Base-by-base conservation (phyloP, 2,113 vertebrate species). In the Mellivora capensis region DNA sequence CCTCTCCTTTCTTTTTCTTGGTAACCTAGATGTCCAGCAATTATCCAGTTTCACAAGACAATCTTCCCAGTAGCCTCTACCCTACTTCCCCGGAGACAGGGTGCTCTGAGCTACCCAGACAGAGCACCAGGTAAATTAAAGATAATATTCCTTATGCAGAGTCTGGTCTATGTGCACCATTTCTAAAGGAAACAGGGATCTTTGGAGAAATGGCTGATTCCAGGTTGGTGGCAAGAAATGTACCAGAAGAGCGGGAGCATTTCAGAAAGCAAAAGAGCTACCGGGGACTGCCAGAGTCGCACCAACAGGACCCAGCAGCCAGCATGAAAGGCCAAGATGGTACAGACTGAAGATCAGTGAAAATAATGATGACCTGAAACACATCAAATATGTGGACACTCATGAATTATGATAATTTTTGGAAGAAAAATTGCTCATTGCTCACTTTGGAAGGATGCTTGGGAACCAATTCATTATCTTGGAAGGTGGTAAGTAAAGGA, bases 201-300 rank as follows among this genome's bases (percentile, higher is more conserved):
- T 72, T 47, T 61, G n/a, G 54, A 71, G 88, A 91, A 44, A 96
- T 2, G 18, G 20, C 67, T 54, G 71, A 31, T 7, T 37, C 37
- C 13, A 8, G 54, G 67, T 23, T 6, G 3, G 18, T 13, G 67
- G 34, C 15, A 44, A 34, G 44, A 27, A 25, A 10, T 2, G 39
- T 1, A 6, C 25, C 34, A 12, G 57, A 61, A 12, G 71, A 31
- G 54, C 37, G 1, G 37, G 27, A 64, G 54, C 25, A 7, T 11
- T 1, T 42, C 25, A 25, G 59, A 77, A 67, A 54, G 44, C 79
- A 83, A 87, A 85, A 83, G 49, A 67, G 29, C 10, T 17, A 15
- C 1, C 6, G 0, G 74, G 42, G 49, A 52, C 52, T 3, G 9
- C 0, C 0, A 0, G 2, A 17, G 67, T 37, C 49, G 10, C 29